These are phyloP conservation scores for Eledona agricola DNA, from an alignment of 2,888 invertebrate species.

Conservation along the genomic window DNA sequence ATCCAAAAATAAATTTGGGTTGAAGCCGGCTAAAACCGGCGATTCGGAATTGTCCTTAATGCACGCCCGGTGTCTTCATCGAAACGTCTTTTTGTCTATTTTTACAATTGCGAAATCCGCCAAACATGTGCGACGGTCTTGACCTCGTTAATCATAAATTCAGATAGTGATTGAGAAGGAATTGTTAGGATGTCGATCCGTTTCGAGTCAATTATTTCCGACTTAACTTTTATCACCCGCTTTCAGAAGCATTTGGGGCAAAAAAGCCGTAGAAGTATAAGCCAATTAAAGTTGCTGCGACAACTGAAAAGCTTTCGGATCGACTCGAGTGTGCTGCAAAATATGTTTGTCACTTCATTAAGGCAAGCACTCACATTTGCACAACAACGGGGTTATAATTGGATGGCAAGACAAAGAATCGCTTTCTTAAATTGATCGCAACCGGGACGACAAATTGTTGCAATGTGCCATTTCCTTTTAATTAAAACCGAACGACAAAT, in stretches of 20 bases:
- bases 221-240: slow-evolving; percentile 40
- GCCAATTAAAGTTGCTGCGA: slow-evolving; percentile 48
- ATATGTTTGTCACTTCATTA: slow-evolving; percentile 28
- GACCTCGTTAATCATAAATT: too few species aligned
- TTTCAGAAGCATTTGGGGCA: slow-evolving; percentile 35
- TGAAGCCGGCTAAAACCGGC: not conserved
- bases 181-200: slow-evolving; percentile 18
- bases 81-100: too few species aligned
- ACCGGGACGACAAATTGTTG: not conserved
- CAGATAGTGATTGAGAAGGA: too few species aligned
- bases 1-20: slow-evolving; percentile 10
- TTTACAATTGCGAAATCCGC: too few species aligned
- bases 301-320: slow-evolving; percentile 34
- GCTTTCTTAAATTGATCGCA: slow-evolving; percentile 7
- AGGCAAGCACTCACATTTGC: slow-evolving; percentile 22
- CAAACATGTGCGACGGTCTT: too few species aligned
- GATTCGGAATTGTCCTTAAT: too few species aligned
- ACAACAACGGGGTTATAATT: slow-evolving; percentile 21
- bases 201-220: slow-evolving; percentile 48
- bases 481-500: too few species aligned
- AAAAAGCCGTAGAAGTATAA: slow-evolving; percentile 50
- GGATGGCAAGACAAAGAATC: too few species aligned
- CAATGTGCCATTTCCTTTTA: not conserved
- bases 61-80: too few species aligned
- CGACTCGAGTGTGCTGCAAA: slow-evolving; percentile 20